Evolutionary conservation across 1,140 invertebrate species (phyloP), one percentile per base, ranked within the genome.

Genomic region (Sminthurides bifidus): DNA sequence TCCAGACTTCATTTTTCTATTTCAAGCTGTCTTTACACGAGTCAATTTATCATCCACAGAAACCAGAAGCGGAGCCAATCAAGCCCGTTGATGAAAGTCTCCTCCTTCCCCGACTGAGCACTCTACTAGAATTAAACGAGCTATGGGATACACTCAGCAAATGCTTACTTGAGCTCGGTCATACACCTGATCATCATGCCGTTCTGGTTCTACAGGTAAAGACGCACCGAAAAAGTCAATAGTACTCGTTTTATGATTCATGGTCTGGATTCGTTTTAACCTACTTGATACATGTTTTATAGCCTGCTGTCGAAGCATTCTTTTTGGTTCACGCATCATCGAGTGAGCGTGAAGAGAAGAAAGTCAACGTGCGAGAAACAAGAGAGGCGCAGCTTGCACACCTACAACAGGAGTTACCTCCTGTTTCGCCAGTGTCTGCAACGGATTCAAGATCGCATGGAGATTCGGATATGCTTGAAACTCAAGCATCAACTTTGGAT

Each of bases 231-330:
- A n/a, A n/a, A n/a, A n/a, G n/a, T n/a, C n/a, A 27, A 35, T 2
- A 45, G 2, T 44, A 50, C 5, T 52, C 10, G 26, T 52, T 23
- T n/a, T 33, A 40, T n/a, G n/a, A 26, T 3, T 31, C 17, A 30
- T 23, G 17, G 26, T 45, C 6, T 8, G 10, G 24, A 8, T 40
- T 31, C n/a, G 29, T 49, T 49, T 19, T 8, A 6, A 26, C 12
- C 21, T 14, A 24, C 12, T 50, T 49, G 10, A 52, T n/a, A 55
- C 24, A 17, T 49, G 2, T 41, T 3, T 56, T 56, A 43, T 75
- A 91, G 73, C 86, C 89, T 17, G 85, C 89, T 3, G 90, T 93
- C 10, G 91, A 94, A 70, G 86, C 87, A 19, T 92, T 92, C 72
- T 92, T 92, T 74, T 73, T 91, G 21, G 87, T 92, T 8, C 87